Conservation (phyloP, 2,797 vertebrate genomes). For the Amniataba percoides region DNA sequence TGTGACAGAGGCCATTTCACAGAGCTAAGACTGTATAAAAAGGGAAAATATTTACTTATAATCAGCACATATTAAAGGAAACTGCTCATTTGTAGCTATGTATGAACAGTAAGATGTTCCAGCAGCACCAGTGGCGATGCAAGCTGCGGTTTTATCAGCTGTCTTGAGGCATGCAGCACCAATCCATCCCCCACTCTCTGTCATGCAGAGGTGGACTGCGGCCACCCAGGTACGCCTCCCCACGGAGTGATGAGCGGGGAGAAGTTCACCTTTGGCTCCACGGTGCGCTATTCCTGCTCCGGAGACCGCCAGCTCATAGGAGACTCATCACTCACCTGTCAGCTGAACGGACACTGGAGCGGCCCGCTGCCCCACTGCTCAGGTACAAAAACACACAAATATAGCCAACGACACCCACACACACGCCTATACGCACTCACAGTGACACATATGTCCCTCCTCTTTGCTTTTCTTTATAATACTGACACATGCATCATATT, state of each 20-base stretch:
- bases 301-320: conserved; percentile 90
- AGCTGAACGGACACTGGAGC: conserved; percentile 96
- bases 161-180: conserved; percentile 7
- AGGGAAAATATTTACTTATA: not conserved
- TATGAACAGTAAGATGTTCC: not conserved
- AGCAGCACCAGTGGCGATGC: not conserved
- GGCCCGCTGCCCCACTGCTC: conserved; percentile 96
- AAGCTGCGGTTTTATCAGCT: conserved; percentile 11
- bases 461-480: not conserved
- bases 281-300: conserved; percentile 92
- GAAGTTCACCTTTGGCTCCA: conserved; percentile 94
- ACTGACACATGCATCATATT: not conserved
- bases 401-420: not conserved
- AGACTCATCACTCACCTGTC: conserved; percentile 91
- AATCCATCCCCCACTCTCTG: conserved; percentile 20
- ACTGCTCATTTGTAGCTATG: not conserved
- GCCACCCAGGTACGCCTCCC: conserved; percentile 93
- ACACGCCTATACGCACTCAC: not conserved
- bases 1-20: not conserved
- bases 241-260: conserved; percentile 91
- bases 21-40: not conserved
- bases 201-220: conserved; percentile 94
- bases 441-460: not conserved
- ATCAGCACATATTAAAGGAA: not conserved
- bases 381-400: conserved; percentile 83